Evolutionary conservation across 2,113 vertebrate species (phyloP).

Genomic region (Pluvianellus socialis): DNA sequence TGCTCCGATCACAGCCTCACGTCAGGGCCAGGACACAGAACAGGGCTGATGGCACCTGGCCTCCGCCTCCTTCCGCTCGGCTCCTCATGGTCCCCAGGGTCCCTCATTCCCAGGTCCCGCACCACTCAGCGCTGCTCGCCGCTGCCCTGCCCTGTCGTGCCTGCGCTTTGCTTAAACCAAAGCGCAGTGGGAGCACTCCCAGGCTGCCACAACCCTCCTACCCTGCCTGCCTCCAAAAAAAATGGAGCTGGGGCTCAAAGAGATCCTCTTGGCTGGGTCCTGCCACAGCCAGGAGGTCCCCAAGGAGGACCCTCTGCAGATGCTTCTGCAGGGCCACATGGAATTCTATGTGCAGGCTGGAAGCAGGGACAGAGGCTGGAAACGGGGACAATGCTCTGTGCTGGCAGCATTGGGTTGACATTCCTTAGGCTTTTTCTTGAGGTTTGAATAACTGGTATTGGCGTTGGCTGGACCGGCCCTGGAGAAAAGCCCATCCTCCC

Average conservation of each 20-base stretch:
- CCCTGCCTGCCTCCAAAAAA: fast-evolving
- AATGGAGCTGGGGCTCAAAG: fast-evolving
- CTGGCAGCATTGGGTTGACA: not conserved
- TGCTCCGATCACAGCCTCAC: not conserved
- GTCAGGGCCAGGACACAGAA: not conserved
- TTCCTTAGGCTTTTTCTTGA: not conserved
- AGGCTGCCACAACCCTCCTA: not conserved
- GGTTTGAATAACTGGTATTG: not conserved
- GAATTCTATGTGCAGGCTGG: not conserved
- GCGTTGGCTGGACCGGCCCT: not conserved
- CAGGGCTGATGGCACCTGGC: not conserved
- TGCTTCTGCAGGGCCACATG: not conserved
- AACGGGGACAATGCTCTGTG: not conserved
- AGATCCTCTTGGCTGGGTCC: not conserved
- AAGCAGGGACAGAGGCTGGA: not conserved
- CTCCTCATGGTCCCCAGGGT: not conserved
- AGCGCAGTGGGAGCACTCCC: not conserved
- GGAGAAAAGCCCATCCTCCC: not conserved
- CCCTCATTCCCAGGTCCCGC: not conserved
- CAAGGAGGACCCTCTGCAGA: not conserved
- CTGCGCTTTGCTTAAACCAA: not conserved
- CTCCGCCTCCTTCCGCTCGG: not conserved
- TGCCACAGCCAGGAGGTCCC: not conserved
- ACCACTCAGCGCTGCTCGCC: not conserved
- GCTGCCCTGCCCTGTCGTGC: not conserved